Evolutionary conservation across 2,888 invertebrate species (phyloP).

Genomic region (Drosophila mimica): DNA sequence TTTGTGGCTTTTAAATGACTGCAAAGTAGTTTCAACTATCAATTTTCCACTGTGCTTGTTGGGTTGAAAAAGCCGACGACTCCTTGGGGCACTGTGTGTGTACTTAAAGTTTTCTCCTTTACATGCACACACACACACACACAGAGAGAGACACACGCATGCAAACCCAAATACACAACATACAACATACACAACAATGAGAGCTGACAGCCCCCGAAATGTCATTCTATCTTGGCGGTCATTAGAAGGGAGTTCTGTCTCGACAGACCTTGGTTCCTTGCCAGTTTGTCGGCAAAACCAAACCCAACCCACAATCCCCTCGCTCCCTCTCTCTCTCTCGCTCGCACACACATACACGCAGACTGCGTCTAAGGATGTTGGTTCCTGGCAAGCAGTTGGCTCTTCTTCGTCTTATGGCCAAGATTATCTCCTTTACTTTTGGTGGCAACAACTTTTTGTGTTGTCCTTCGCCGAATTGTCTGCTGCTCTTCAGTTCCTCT

Average conservation of each 20-base stretch:
- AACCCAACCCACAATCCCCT: constrained; percentile 2
- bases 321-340: constrained; percentile 3
- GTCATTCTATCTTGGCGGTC: constrained; percentile 83
- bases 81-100: constrained; percentile 58
- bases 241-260: constrained; percentile 77
- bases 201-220: constrained; percentile 80
- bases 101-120: constrained; percentile 77
- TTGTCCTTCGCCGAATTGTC: constrained; percentile 21
- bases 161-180: constrained; percentile 55
- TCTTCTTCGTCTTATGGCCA: constrained; percentile 68
- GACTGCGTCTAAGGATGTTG: constrained; percentile 58
- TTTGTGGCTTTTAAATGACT: not conserved
- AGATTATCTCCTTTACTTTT: constrained; percentile 80
- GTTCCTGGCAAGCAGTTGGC: constrained; percentile 63
- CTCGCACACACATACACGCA: constrained; percentile 16
- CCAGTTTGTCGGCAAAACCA: constrained; percentile 51
- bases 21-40: not conserved
- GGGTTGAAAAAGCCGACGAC: constrained; percentile 54
- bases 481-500: constrained; percentile 22
- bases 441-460: constrained; percentile 78
- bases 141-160: constrained; percentile 20
- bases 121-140: constrained; percentile 36
- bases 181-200: constrained; percentile 67
- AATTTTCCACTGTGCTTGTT: constrained; percentile 49
- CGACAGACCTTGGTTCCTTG: constrained; percentile 53